Base-by-base conservation (phyloP, 2,113 vertebrate species). In the Clarias batrachus region DNA sequence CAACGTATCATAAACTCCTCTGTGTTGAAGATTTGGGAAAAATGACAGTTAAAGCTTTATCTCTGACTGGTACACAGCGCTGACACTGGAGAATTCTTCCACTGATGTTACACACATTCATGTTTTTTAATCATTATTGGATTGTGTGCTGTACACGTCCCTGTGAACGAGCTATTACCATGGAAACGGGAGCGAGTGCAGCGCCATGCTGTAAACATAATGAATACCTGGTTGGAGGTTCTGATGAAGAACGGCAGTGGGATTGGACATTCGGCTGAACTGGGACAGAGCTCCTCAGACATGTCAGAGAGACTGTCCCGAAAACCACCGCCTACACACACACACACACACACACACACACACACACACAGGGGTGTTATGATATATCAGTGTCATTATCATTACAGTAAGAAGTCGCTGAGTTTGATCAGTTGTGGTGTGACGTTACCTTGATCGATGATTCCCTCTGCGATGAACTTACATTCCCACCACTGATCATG, bases 401-500 rank as follows among this genome's bases (percentile, higher is more conserved):
- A 23, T 41, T 21, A 23, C 68, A 70, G 27, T 19, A 37, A 33
- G 68, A 2, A 33, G 30, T 33, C 66, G 27, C n/a, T 37, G 48
- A 7, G 48, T 48, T 48, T 0, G 48, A 54, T 56, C 23, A 54
- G 76, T 52, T 7, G 37, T 54, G 27, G 30, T 12, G 70, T 33
- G 71, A 14, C 59, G 52, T 92, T 86, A 97, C 96, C 98, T 95
- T 99, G 98, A 91, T 99, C 98, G 2, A 99, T 99, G 93, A 99
- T 99, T 88, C 98, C 98, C 92, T 99, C 98, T 2, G 98, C 96
- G 12, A 99, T 98, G 93, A 99, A 99, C 91, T 99, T 99, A 90
- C 98, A 99, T 73, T 99, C 98, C 98, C 98, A 99, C 98, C 98
- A 99, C 92, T 99, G 98, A 93, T 99, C 98, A 41, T 99, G 98